Base-by-base conservation (phyloP, 2,113 vertebrate species). In the Galemys pyrenaicus region DNA sequence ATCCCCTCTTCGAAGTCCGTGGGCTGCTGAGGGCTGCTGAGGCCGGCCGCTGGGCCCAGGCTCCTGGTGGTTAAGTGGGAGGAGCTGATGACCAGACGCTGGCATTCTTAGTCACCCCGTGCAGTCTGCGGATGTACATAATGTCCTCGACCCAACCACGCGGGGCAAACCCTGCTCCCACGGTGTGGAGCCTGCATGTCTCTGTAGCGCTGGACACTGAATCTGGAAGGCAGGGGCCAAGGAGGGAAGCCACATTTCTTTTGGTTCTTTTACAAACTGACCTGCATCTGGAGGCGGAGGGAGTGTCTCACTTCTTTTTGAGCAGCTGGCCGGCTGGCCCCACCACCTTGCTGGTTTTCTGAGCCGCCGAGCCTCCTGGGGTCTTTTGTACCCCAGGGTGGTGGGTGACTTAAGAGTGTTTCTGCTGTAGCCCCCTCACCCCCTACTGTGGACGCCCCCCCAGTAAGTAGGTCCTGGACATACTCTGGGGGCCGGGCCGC, bases 91-190 rank as follows among this genome's bases (percentile, higher is more conserved):
- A 64, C 65, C 44, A 12, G 51, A 20, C 16, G 54, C 67, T 6
- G n/a, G 24, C 0, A 6, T 58, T 17, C 11, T 17, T 44, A 9
- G 30, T 68, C 19, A 10, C 41, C 24, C 79, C 1, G 15, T 16
- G 84, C 56, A 46, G 71, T 35, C 44, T 8, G 16, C 16, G 26
- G 87, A 37, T 22, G 60, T 35, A 7, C 26, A 7, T 75, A 17
- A 13, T 19, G 13, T 13, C 17, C 26, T 71, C 10, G 68, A n/a
- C 71, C 78, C 0, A 5, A 0, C 10, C 13, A 2, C 6, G 19
- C 8, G 51, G 71, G 28, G 44, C 0, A 0, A 68, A 20, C 0
- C 0, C 46, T 5, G 22, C 51, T 49, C 0, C 54, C 28, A 0
- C 3, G 0, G 37, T 16, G 37, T 11, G 2, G 65, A 46, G 17